Base-by-base conservation (phyloP, 2,888 invertebrate genomes). In the Augochlorella aurata region DNA sequence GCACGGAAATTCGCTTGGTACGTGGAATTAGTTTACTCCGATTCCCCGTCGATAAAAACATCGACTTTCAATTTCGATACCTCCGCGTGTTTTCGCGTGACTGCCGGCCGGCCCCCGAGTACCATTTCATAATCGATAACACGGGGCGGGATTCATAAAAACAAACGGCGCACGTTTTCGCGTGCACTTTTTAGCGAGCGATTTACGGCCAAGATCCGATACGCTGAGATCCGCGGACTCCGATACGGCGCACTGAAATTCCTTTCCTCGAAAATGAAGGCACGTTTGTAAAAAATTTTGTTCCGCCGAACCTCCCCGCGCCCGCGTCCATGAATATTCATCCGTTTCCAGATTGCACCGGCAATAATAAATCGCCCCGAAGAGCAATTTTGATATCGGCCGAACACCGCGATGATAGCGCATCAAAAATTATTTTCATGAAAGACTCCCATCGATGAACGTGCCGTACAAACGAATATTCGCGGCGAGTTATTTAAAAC, bases 181-280 rank as follows among this genome's bases (percentile, higher is more conserved):
- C 24, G 54, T 58, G 21, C 54, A 21, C 21, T 58, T 58, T 58
- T 58, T 58, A 58, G 21, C 54, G 54, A 14, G 54, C 54, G 54
- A 58, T 58, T 58, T 58, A 58, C 14, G 24, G 24, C 54, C 54
- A 24, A 58, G 54, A 58, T 58, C 54, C 54, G 54, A 58, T 58
- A 58, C 5, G 54, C 5, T 12, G 21, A 24, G 54, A 58, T 24
- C 54, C 21, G 24, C 18, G 18, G 7, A 8, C 24, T 24, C 7
- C 7, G 54, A 58, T 58, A 58, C 21, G 54, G 10, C 4, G 4
- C 24, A 14, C 24, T 61, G 16, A 61, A 61, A 61, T 29, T 24
- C 16, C 18, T 29, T 61, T 24, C 61, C 61, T 61, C 29, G 61
- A 61, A 61, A 61, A 61, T 38, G 61, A 61, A 61, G 16, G 61